Percentiles rank a stretch among this genome's conserved stretches.
Evolutionary conservation across 2,888 invertebrate species (phyloP).

Genomic region (Andrena bucephala): DNA sequence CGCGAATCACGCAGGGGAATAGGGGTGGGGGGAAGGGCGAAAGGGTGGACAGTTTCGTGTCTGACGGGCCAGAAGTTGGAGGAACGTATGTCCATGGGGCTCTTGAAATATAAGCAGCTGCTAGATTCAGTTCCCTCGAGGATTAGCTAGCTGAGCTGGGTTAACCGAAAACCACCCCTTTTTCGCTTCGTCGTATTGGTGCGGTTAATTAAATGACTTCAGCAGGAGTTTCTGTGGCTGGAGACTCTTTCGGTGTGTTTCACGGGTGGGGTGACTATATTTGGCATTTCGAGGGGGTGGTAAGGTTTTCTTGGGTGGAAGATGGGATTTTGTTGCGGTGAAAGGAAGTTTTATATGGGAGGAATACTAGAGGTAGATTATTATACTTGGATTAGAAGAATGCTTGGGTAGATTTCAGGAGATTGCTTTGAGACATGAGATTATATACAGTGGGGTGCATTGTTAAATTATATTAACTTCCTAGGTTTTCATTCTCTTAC

Average conservation of each 20-base stretch:
- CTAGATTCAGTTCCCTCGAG: conserved; percentile 34
- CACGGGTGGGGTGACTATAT: not conserved
- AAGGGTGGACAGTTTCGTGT: too few species aligned
- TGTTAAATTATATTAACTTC: too few species aligned
- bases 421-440: too few species aligned
- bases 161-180: conserved; percentile 12
- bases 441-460: too few species aligned
- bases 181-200: not conserved
- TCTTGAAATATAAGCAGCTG: too few species aligned
- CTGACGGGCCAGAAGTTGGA: too few species aligned
- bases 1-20: conserved; percentile 2
- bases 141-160: conserved; percentile 33
- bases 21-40: not conserved
- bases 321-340: not conserved
- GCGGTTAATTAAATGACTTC: conserved; percentile 8
- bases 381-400: not conserved
- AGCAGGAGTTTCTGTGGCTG: not conserved
- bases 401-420: not conserved
- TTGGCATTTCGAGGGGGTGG: not conserved
- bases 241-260: not conserved
- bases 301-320: not conserved
- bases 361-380: not conserved
- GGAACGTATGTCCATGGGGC: too few species aligned
- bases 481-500: too few species aligned
- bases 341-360: not conserved